Evolutionary conservation across 2,888 invertebrate species (phyloP).

Genomic region (Anticlea derivata): DNA sequence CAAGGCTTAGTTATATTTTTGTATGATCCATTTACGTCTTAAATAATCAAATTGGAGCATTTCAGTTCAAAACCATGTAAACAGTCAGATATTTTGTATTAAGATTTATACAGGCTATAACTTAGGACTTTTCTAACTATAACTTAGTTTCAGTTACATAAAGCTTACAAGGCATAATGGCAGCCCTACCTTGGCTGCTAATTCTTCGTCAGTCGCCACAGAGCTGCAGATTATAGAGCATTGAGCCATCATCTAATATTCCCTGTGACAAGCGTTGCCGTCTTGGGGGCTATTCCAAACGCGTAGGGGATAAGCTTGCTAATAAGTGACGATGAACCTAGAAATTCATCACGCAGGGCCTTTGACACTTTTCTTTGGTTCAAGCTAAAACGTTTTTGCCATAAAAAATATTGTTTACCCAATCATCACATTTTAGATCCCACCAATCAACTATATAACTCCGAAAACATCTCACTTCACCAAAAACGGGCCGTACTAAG

Average conservation of each 20-base stretch:
- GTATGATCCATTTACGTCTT: too few relatives aligned
- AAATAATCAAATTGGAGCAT: too few relatives aligned
- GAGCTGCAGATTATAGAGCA: slow-evolving; percentile 62
- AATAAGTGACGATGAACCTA: too few relatives aligned
- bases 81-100: neutral
- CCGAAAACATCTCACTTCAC: slow-evolving; percentile 32
- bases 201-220: slow-evolving; percentile 44
- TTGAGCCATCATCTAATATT: slow-evolving; percentile 79
- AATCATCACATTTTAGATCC: slow-evolving; percentile 1
- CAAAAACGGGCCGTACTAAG: slow-evolving; percentile 31
- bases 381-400: neutral
- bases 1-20: too few relatives aligned
- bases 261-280: slow-evolving; percentile 53
- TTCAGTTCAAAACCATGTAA: too few relatives aligned
- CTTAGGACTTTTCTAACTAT: too few relatives aligned
- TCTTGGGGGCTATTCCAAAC: slow-evolving; percentile 36
- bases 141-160: too few relatives aligned
- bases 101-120: too few relatives aligned
- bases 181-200: slow-evolving; percentile 39
- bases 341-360: too few relatives aligned
- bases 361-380: too few relatives aligned
- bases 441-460: slow-evolving; percentile 7
- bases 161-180: neutral
- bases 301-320: neutral
- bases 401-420: neutral